Percentiles rank a stretch among this genome's conserved stretches.
These are phyloP conservation scores for Malacoraja senta DNA, from an alignment of 2,797 vertebrate genomes.

Conservation along the genomic window DNA sequence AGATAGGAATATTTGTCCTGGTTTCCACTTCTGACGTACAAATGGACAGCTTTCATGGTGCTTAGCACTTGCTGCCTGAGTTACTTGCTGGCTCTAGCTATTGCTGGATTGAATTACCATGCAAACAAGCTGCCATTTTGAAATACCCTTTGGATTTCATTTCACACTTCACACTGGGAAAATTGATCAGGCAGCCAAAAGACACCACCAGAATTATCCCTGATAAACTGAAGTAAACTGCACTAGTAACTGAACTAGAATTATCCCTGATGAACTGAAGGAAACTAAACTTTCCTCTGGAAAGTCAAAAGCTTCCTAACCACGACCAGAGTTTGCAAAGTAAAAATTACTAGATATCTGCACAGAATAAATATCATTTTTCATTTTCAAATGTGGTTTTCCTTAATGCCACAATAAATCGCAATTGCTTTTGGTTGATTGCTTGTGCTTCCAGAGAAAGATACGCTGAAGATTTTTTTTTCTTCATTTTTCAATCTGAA, in stretches of 20 bases:
- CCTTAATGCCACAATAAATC: neutral
- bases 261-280: conserved; percentile 4
- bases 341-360: neutral
- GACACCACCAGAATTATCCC: neutral
- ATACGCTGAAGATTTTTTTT: neutral
- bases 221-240: neutral
- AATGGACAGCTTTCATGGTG: conserved; percentile 31
- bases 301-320: neutral
- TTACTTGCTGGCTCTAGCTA: conserved; percentile 2
- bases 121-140: conserved; percentile 35
- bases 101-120: conserved; percentile 26
- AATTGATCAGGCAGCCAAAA: neutral
- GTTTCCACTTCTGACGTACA: conserved; percentile 10
- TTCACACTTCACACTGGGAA: conserved; percentile 28
- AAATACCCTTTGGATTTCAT: conserved; percentile 13
- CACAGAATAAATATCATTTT: neutral
- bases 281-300: neutral
- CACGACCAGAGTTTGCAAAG: neutral
- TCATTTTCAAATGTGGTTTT: conserved; percentile 1
- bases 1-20: neutral
- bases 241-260: neutral
- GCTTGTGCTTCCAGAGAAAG: neutral
- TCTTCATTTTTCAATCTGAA: neutral
- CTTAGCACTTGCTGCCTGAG: conserved; percentile 25
- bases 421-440: conserved; percentile 3